Evolutionary conservation across 2,888 invertebrate genomes (phyloP).

Genomic region (Herminia tarsipennalis): DNA sequence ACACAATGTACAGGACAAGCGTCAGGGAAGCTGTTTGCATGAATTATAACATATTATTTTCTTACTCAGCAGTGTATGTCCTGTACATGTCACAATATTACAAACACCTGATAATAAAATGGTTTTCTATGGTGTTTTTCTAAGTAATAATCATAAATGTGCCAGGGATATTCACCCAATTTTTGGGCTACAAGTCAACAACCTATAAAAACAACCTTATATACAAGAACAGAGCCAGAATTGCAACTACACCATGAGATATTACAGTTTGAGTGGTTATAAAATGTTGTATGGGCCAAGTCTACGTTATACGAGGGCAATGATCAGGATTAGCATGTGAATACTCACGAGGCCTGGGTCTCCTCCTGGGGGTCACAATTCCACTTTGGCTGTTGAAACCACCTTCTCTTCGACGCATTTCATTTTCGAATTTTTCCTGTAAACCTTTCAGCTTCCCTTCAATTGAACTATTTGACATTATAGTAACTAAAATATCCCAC

Average conservation of each 20-base stretch:
- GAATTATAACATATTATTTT: conserved; percentile 38
- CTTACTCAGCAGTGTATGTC: conserved; percentile 33
- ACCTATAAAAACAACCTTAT: conserved; percentile 9
- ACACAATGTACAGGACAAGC: conserved; percentile 46
- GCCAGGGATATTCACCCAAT: neutral
- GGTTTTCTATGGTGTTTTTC: conserved; percentile 1
- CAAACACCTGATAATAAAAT: conserved; percentile 1
- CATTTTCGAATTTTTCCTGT: conserved; percentile 90
- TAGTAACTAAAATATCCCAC: conserved; percentile 60
- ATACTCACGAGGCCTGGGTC: conserved; percentile 89
- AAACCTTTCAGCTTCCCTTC: conserved; percentile 93
- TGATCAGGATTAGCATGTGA: conserved; percentile 5
- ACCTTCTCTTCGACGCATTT: conserved; percentile 87
- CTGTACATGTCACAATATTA: conserved; percentile 28
- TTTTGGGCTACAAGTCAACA: neutral
- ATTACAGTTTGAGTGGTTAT: conserved; percentile 24
- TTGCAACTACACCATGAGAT: conserved; percentile 19
- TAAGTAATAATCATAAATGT: conserved; percentile 2
- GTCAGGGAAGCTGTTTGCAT: conserved; percentile 39
- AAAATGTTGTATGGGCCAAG: conserved; percentile 15
- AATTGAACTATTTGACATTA: conserved; percentile 90
- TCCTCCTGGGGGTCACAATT: conserved; percentile 77
- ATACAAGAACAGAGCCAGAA: conserved; percentile 15
- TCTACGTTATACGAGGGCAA: conserved; percentile 6
- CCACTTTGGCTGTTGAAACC: conserved; percentile 85